Conservation (phyloP, 2,888 invertebrate genomes). For the Allolobophora icterica region DNA sequence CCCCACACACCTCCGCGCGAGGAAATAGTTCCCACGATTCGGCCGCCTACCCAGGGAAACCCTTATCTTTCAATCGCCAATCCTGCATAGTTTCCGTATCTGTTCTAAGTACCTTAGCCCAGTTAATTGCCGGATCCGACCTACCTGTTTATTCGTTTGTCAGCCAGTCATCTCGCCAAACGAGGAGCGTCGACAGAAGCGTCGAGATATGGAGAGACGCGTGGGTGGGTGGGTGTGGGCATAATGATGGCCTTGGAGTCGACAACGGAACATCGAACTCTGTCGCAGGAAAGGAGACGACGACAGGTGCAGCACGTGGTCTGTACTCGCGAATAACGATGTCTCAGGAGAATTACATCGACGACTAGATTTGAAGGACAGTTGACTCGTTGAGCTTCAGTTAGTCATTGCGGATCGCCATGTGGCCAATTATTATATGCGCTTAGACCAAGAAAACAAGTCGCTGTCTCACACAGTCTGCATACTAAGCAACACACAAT, state of each 20-base stretch:
- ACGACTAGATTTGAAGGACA: constrained; percentile 1
- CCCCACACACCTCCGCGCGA: not conserved
- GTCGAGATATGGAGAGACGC: not conserved
- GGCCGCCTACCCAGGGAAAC: not conserved
- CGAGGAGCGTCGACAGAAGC: not conserved
- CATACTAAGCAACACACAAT: too few species aligned
- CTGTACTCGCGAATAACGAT: not conserved
- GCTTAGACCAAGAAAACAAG: not conserved
- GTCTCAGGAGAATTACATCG: not conserved
- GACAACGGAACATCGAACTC: not conserved
- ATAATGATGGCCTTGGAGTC: not conserved
- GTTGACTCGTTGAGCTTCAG: not conserved
- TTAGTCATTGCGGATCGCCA: not conserved
- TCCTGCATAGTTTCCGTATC: not conserved
- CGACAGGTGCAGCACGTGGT: not conserved
- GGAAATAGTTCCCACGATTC: not conserved
- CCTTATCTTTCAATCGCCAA: not conserved
- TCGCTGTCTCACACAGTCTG: too few species aligned
- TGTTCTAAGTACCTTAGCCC: not conserved
- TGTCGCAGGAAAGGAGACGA: too few species aligned
- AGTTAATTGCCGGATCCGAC: not conserved
- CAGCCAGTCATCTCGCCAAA: not conserved
- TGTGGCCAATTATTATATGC: too few species aligned
- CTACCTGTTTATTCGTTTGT: not conserved
- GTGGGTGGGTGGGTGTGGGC: not conserved